Conservation (phyloP, 2,888 invertebrate species). For the Meghimatium bilineatum region DNA sequence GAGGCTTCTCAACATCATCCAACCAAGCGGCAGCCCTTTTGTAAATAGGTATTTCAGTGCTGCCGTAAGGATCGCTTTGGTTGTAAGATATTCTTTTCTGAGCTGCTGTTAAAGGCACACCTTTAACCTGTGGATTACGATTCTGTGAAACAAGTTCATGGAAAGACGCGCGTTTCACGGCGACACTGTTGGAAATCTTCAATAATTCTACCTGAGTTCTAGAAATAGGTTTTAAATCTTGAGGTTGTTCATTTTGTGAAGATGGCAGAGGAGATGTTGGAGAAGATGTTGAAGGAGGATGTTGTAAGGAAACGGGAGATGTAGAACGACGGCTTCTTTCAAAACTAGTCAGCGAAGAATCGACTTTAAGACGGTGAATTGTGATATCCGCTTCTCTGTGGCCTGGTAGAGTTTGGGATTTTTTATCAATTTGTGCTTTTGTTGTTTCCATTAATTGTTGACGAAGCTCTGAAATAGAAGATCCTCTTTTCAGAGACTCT, state of each 20-base stretch:
- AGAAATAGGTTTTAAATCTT: neutral
- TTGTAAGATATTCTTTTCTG: slow-evolving; percentile 32
- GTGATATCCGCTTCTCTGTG: slow-evolving; percentile 30
- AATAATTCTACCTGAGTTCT: slow-evolving; percentile 23
- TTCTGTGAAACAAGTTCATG: slow-evolving; percentile 35
- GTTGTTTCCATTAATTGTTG: slow-evolving; percentile 32
- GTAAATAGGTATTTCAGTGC: slow-evolving; percentile 39
- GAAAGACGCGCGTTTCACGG: slow-evolving; percentile 40
- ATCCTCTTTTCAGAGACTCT: slow-evolving; percentile 15
- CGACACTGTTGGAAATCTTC: slow-evolving; percentile 22
- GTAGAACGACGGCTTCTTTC: slow-evolving; percentile 16
- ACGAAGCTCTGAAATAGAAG: slow-evolving; percentile 12
- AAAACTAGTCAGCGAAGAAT: neutral
- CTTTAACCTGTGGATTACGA: neutral
- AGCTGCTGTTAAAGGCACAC: neutral
- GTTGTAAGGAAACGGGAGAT: slow-evolving; percentile 14
- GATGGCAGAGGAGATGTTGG: neutral
- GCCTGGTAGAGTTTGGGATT: neutral
- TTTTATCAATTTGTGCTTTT: slow-evolving; percentile 5
- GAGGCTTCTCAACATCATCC: slow-evolving; percentile 33
- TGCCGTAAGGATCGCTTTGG: slow-evolving; percentile 29
- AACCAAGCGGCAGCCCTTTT: slow-evolving; percentile 39
- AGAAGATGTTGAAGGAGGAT: slow-evolving; percentile 1
- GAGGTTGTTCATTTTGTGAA: neutral
- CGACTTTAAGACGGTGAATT: neutral